Evolutionary conservation across 2,888 invertebrate species (phyloP).

Genomic region (Resseliella maxima): DNA sequence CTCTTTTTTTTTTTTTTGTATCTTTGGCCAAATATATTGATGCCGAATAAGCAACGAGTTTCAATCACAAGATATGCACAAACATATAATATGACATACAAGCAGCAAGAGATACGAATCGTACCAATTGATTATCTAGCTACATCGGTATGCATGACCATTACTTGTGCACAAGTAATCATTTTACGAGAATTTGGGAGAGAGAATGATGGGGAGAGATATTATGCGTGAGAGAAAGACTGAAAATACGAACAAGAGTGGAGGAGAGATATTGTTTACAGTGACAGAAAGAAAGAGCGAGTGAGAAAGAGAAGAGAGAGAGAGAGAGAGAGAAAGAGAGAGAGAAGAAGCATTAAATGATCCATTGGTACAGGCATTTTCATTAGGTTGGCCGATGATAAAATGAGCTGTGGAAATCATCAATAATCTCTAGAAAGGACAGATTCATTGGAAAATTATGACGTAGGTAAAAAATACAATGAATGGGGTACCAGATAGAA

Average conservation of each 20-base stretch:
- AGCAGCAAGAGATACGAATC: no score
- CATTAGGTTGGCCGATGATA: background rate
- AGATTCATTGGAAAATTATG: slow-evolving; percentile 1
- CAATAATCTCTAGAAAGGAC: slow-evolving; percentile 2
- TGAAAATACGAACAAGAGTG: no score
- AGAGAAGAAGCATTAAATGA: background rate
- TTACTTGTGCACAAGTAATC: background rate
- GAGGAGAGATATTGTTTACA: no score
- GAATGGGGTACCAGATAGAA: background rate
- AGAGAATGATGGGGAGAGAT: no score
- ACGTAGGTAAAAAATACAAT: background rate
- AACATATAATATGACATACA: background rate
- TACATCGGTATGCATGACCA: slow-evolving; percentile 5
- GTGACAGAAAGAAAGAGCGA: no score
- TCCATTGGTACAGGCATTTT: background rate
- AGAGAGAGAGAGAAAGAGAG: no score
- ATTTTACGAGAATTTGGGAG: no score
- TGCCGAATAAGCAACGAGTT: background rate
- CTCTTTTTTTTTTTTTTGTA: background rate
- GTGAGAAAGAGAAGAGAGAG: no score
- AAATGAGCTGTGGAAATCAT: background rate
- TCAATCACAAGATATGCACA: background rate
- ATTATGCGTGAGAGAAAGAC: no score
- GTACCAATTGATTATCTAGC: background rate
- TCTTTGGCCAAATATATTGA: background rate